Percentiles rank a stretch among this genome's conserved stretches.
phyloP scores from a whole-genome alignment of 2,797 vertebrate species.

The Zenarchopterus dispar region DNA sequence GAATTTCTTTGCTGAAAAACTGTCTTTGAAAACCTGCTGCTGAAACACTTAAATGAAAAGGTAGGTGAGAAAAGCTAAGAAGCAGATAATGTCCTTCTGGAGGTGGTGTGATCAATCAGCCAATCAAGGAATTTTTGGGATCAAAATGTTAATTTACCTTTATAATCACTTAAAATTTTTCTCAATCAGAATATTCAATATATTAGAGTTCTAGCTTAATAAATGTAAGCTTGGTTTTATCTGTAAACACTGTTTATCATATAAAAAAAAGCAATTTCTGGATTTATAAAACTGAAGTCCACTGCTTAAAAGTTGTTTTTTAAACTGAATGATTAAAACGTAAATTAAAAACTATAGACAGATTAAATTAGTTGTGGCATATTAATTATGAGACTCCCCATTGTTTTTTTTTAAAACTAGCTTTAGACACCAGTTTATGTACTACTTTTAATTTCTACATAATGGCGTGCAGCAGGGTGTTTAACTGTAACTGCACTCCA shows the following conservation, averaged over 20 bases:
- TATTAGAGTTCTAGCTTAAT: too few species aligned
- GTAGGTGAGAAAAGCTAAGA: neutral
- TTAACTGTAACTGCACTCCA: constrained; percentile 35
- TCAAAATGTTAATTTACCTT: neutral
- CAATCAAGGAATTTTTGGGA: neutral
- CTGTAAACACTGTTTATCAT: too few species aligned
- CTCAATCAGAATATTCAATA: too few species aligned
- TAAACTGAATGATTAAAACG: too few species aligned
- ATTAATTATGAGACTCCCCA: neutral
- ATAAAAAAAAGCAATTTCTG: too few species aligned
- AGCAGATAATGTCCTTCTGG: neutral
- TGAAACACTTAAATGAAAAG: neutral
- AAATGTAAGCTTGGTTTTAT: too few species aligned
- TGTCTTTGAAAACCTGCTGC: constrained; percentile 5
- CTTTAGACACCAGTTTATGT: neutral
- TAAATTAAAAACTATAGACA: too few species aligned
- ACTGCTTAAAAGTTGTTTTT: too few species aligned
- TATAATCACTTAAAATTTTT: too few species aligned
- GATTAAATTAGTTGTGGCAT: too few species aligned
- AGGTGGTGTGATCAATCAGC: neutral
- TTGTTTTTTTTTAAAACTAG: too few species aligned
- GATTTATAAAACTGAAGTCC: too few species aligned
- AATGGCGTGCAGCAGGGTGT: constrained; percentile 6
- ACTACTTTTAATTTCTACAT: neutral
- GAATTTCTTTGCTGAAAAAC: constrained; percentile 4